Percentiles rank a stretch among this genome's conserved stretches.
These are phyloP conservation scores for Tupiocoris notatus DNA, from an alignment of 2,888 invertebrate genomes.

Conservation along the genomic window DNA sequence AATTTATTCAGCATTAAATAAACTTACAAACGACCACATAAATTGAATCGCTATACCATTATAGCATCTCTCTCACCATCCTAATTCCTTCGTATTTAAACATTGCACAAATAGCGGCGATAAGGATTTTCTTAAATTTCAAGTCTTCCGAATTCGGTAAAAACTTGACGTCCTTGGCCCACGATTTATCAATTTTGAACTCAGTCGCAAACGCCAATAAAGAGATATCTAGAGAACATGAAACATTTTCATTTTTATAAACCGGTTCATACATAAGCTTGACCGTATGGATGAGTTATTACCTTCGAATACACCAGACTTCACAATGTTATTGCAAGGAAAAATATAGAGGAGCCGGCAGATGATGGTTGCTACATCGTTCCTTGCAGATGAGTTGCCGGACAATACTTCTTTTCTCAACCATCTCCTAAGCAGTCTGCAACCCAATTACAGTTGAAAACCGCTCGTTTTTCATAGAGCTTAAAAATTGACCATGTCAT, in stretches of 20 bases:
- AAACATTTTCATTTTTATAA: not conserved
- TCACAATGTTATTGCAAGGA: slow-evolving; percentile 11
- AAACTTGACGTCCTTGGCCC: slow-evolving; percentile 32
- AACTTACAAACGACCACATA: no score
- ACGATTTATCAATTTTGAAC: slow-evolving; percentile 33
- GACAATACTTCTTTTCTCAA: slow-evolving; percentile 42
- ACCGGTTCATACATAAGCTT: not conserved
- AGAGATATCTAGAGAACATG: slow-evolving; percentile 38
- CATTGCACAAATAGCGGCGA: slow-evolving; percentile 23
- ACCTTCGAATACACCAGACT: slow-evolving; percentile 43
- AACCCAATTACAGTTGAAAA: no score
- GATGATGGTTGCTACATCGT: slow-evolving; percentile 36
- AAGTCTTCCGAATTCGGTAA: slow-evolving; percentile 17
- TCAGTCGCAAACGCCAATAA: slow-evolving; percentile 41
- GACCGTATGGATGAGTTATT: not conserved
- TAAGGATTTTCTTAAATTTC: slow-evolving; percentile 42
- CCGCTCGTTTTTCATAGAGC: no score
- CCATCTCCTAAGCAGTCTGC: slow-evolving; percentile 42
- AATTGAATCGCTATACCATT: no score
- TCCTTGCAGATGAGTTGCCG: slow-evolving; percentile 23
- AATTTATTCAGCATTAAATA: no score
- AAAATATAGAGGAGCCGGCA: slow-evolving; percentile 20
- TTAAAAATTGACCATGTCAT: no score
- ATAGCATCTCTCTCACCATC: slow-evolving; percentile 31
- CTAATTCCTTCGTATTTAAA: slow-evolving; percentile 17